Evolutionary conservation across 2,888 invertebrate species (phyloP).

Genomic region (Hirudinaria manillensis): DNA sequence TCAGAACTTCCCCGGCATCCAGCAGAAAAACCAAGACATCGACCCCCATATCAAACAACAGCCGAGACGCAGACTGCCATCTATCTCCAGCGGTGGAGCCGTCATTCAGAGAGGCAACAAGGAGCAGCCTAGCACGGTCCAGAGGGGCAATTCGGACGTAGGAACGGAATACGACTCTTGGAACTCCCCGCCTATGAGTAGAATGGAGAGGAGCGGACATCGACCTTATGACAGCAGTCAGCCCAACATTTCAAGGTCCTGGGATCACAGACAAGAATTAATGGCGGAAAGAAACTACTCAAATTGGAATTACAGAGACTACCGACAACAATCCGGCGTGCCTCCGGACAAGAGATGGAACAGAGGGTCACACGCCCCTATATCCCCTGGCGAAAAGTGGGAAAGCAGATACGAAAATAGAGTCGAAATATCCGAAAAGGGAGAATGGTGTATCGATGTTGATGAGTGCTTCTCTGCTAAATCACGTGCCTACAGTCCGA

Average conservation of each 20-base stretch:
- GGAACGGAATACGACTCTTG: conserved; percentile 19
- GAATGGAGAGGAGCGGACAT: conserved; percentile 10
- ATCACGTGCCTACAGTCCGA: conserved; percentile 28
- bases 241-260: conserved; percentile 25
- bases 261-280: conserved; percentile 27
- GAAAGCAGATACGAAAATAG: conserved; percentile 13
- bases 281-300: conserved; percentile 29
- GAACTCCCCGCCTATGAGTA: conserved; percentile 29
- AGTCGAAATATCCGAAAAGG: conserved; percentile 19
- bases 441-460: conserved; percentile 30
- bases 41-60: not conserved
- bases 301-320: conserved; percentile 24
- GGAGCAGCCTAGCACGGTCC: not conserved
- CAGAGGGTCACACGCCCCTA: conserved; percentile 1
- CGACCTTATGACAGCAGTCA: conserved; percentile 29
- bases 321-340: conserved; percentile 2
- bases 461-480: conserved; percentile 28
- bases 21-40: not conserved
- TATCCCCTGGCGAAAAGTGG: conserved; percentile 1
- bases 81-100: conserved; percentile 13
- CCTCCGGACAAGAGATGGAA: not conserved
- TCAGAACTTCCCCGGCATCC: conserved; percentile 9
- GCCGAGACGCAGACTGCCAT: conserved; percentile 19
- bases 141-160: conserved; percentile 25
- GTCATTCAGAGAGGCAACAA: conserved; percentile 22